Percentiles rank a stretch among this genome's conserved stretches.
Conservation (phyloP, 2,888 invertebrate species). For the Saturnia pavonia region DNA sequence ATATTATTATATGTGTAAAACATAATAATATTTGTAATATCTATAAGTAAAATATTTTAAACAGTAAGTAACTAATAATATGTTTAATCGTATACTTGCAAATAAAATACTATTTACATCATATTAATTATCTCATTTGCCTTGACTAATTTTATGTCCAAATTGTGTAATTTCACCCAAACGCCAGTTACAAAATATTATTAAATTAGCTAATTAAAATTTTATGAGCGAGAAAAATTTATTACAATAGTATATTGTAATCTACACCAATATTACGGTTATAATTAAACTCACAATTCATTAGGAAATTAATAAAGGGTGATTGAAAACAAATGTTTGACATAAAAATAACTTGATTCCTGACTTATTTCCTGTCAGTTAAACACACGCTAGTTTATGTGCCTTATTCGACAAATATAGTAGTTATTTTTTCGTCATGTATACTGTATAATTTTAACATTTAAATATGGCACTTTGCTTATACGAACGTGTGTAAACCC, state of each 20-base stretch:
- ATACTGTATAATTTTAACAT: slow-evolving; percentile 25
- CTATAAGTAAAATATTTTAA: background rate
- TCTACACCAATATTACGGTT: background rate
- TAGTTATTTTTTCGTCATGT: slow-evolving; percentile 8
- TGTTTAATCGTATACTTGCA: background rate
- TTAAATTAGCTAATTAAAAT: background rate
- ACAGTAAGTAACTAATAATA: background rate
- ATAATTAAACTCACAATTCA: slow-evolving; percentile 14
- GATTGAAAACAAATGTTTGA: background rate
- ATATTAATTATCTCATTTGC: background rate
- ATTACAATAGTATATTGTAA: background rate
- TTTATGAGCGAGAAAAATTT: slow-evolving; percentile 18
- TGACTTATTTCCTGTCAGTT: too few relatives aligned
- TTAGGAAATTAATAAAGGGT: background rate
- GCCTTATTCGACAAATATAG: background rate
- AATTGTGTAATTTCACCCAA: background rate
- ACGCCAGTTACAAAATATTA: background rate
- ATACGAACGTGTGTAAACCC: slow-evolving; percentile 1
- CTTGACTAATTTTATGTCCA: background rate
- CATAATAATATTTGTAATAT: too few relatives aligned
- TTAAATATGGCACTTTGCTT: background rate
- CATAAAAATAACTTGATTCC: background rate
- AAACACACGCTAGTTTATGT: background rate
- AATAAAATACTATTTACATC: background rate
- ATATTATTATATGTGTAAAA: too few relatives aligned